phyloP scores from a whole-genome alignment of 2,797 vertebrate genomes.

The Takifugu ocellatus region DNA sequence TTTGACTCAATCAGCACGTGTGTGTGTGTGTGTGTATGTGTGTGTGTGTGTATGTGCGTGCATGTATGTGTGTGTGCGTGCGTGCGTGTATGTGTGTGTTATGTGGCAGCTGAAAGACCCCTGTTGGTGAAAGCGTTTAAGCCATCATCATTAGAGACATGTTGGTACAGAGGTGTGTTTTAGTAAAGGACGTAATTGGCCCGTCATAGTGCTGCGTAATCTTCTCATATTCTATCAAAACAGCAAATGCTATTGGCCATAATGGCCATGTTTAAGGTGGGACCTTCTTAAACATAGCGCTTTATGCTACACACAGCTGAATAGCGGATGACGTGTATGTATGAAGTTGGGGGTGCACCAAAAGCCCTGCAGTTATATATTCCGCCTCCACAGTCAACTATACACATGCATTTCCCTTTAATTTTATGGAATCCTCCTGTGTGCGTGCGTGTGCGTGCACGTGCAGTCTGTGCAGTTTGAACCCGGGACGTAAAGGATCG shows the following conservation, averaged over 20 bases:
- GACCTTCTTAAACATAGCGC: slow-evolving; percentile 65
- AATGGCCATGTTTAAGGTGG: slow-evolving; percentile 65
- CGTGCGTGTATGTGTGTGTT: slow-evolving; percentile 34
- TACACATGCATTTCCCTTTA: slow-evolving; percentile 30
- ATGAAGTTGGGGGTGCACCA: slow-evolving; percentile 26
- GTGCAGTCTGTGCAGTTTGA: slow-evolving; percentile 13
- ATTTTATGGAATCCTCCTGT: slow-evolving; percentile 20
- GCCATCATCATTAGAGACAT: slow-evolving; percentile 83
- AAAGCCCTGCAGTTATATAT: slow-evolving; percentile 29
- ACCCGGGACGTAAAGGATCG: slow-evolving; percentile 24
- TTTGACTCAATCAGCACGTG: slow-evolving; percentile 72
- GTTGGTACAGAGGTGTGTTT: slow-evolving; percentile 84
- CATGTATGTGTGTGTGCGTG: slow-evolving; percentile 38
- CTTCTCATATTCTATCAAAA: slow-evolving; percentile 76
- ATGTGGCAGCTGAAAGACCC: slow-evolving; percentile 70
- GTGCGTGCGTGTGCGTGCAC: slow-evolving; percentile 1
- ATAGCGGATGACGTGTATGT: slow-evolving; percentile 3
- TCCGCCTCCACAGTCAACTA: slow-evolving; percentile 23
- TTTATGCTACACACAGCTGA: slow-evolving; percentile 25
- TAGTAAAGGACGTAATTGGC: slow-evolving; percentile 85
- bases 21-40: slow-evolving; percentile 31
- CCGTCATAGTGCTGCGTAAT: slow-evolving; percentile 78
- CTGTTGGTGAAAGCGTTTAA: slow-evolving; percentile 84
- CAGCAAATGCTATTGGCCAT: slow-evolving; percentile 60
- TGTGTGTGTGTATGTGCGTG: slow-evolving; percentile 1